These are phyloP conservation scores for Perdix hodgsoniae DNA, from an alignment of 2,797 vertebrate species.

Conservation along the genomic window DNA sequence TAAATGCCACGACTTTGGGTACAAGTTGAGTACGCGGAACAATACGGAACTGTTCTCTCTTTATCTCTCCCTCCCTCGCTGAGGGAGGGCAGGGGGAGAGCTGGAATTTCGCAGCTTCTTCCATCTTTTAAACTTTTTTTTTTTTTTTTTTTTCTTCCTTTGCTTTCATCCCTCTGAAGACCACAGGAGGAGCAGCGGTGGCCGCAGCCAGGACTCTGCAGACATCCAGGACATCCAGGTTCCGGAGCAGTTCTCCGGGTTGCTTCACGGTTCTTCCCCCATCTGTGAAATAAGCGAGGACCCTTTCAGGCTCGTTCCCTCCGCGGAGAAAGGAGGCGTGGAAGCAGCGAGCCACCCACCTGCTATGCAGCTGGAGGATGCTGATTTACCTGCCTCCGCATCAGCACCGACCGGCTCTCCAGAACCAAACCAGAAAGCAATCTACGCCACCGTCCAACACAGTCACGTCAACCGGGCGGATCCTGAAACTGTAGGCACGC, in stretches of 20 bases:
- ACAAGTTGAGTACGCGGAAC: constrained; percentile 81
- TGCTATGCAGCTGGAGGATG: constrained; percentile 82
- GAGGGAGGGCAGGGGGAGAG: constrained; percentile 43
- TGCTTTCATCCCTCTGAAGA: constrained; percentile 80
- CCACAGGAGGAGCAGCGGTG: constrained; percentile 77
- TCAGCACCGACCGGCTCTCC: constrained; percentile 75
- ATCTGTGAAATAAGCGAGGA: constrained; percentile 92
- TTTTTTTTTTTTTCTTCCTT: constrained; percentile 54
- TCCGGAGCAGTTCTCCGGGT: constrained; percentile 95
- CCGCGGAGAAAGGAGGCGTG: constrained; percentile 60
- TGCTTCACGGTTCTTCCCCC: constrained; percentile 96
- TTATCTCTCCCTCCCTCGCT: constrained; percentile 77
- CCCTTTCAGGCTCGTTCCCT: constrained; percentile 83
- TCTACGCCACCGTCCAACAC: constrained; percentile 88
- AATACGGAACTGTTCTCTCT: constrained; percentile 90
- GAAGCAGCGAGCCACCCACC: constrained; percentile 68
- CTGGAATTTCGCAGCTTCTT: constrained; percentile 71
- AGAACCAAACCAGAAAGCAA: constrained; percentile 85
- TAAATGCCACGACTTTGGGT: constrained; percentile 83
- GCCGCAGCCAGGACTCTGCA: constrained; percentile 81
- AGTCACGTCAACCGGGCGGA: constrained; percentile 67
- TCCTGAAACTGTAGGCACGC: constrained; percentile 73
- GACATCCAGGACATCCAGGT: constrained; percentile 85
- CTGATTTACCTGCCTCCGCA: constrained; percentile 26
- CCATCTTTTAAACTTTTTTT: constrained; percentile 68